Evolutionary conservation across 2,113 vertebrate genomes (phyloP), one percentile per base, ranked within the genome.

Genomic region (Saccopteryx leptura): DNA sequence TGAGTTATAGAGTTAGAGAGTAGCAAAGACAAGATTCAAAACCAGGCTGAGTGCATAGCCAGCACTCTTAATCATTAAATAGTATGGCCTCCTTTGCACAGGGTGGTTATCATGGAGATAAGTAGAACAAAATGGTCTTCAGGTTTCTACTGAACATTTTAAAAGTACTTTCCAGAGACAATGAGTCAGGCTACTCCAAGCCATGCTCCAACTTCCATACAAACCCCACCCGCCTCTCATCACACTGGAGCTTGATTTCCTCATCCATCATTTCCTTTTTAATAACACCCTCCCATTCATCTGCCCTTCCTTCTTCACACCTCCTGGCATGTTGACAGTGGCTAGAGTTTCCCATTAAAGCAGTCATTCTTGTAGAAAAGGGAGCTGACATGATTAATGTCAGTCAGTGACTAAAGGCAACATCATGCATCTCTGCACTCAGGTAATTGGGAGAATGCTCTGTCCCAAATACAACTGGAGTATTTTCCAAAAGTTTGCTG

Each of bases 291-390:
- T 97, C 91, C 94, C 66, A 95, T 96, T 97, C 93, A 90, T 96
- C 96, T 95, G 60, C 86, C 19, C 48, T 96, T 95, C 86, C 83
- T 91, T 86, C 93, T 94, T 95, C 91, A 91, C 85, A 91, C 91
- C 89, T 87, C n/a, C n/a, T 96, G 97, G 96, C 86, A 90, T 95
- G 84, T 96, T 97, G 97, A 97, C 94, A 92, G 96, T 98, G 98
- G 98, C 94, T 98, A 97, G 97, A 98, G 96, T 98, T 98, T 98
- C 98, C 98, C 98, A 98, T 98, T 98, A 98, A 98, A 98, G 78
- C 97, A 98, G 97, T 86, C 98, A 97, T 92, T 98, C 98, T 98
- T 98, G 98, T 98, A 98, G 98, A 98, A 98, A 98, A 95, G 78
- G 87, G 96, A 97, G 74, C 97, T 98, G 98, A 98, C 98, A 98